phyloP scores from a whole-genome alignment of 2,113 vertebrate species.

The Laterallus jamaicensis region DNA sequence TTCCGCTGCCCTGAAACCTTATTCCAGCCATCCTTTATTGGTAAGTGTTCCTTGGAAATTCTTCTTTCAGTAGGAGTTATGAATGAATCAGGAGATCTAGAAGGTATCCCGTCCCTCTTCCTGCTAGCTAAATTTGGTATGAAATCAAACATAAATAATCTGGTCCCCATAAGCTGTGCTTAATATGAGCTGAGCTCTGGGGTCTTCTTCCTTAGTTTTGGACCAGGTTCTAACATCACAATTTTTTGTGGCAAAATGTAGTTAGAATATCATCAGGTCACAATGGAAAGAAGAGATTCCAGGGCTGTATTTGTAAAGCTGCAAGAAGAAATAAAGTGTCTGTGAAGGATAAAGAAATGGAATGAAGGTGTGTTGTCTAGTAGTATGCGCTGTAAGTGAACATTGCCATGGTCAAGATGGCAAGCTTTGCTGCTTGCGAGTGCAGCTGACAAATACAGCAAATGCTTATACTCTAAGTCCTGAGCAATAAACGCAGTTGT shows the following conservation, averaged over 20 bases:
- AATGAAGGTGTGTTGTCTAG: not conserved
- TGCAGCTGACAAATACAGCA: slow-evolving; percentile 12
- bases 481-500: slow-evolving; percentile 63
- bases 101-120: not conserved
- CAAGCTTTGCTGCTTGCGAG: not conserved
- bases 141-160: not conserved
- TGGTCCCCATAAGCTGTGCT: not conserved
- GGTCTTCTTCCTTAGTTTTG: not conserved
- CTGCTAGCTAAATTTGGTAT: not conserved
- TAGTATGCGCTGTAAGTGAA: not conserved
- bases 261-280: not conserved
- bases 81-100: not conserved
- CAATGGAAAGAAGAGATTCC: not conserved
- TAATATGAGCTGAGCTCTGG: not conserved
- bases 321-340: not conserved
- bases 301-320: not conserved
- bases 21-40: slow-evolving; percentile 97
- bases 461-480: slow-evolving; percentile 23
- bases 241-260: not conserved
- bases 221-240: not conserved
- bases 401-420: not conserved
- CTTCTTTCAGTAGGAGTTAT: not conserved
- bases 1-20: slow-evolving; percentile 96
- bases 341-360: not conserved
- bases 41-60: slow-evolving; percentile 74